Conservation (phyloP, 92 coral and sea anemone genomes). For the Pocillopora meandrina region DNA sequence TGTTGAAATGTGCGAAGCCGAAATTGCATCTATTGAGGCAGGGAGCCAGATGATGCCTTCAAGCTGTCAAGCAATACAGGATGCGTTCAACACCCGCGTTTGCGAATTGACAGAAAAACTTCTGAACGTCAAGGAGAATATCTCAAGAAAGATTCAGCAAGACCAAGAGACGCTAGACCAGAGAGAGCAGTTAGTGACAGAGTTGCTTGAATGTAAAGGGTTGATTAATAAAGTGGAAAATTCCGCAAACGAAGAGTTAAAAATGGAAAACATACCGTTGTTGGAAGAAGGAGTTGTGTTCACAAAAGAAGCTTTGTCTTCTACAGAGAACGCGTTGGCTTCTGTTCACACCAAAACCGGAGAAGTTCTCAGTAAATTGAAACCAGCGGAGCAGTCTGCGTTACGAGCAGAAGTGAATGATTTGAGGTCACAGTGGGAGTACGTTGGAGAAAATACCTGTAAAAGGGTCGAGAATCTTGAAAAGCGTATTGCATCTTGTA, state of each 20-base stretch:
- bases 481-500: constrained; percentile 43
- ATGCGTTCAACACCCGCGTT: constrained; percentile 42
- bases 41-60: constrained; percentile 14
- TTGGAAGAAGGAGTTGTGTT: constrained; percentile 50
- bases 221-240: constrained; percentile 58
- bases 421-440: constrained; percentile 61
- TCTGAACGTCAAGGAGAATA: constrained; percentile 58
- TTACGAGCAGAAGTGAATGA: constrained; percentile 51
- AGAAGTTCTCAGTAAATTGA: constrained; percentile 48
- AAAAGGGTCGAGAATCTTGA: constrained; percentile 53
- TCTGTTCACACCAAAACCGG: constrained; percentile 43
- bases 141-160: constrained; percentile 46
- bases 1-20: constrained; percentile 44
- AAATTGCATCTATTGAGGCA: constrained; percentile 24
- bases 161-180: constrained; percentile 49
- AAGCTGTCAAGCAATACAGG: constrained; percentile 33
- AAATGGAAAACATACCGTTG: constrained; percentile 24
- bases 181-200: constrained; percentile 51
- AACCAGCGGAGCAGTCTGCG: constrained; percentile 61
- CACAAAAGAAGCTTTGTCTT: constrained; percentile 42
- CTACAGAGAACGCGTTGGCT: constrained; percentile 58
- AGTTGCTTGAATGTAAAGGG: constrained; percentile 59
- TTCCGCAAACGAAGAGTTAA: constrained; percentile 35
- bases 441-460: constrained; percentile 59
- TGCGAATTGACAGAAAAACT: constrained; percentile 60